Evolutionary conservation across 1,140 invertebrate genomes (phyloP), one percentile per base, ranked within the genome.

Genomic region (Antheraea mylitta): DNA sequence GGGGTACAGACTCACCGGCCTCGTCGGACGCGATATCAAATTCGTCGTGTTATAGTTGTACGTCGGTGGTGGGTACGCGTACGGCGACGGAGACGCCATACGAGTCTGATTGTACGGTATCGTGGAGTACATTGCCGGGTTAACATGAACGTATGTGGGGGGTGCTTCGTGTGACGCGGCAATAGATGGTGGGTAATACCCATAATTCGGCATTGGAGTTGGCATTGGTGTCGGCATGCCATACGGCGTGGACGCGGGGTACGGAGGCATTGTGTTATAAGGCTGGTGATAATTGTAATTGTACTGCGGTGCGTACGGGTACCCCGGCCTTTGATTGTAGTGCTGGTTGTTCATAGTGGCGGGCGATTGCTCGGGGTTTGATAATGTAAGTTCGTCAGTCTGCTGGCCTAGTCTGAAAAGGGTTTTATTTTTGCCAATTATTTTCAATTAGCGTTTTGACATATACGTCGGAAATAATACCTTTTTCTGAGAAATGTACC

Each of bases 11-110:
- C 42, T 73, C 19, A 66, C 67, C 3, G 85, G 88, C 42, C 80
- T 78, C 0, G 86, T 73, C 0, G 88, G 86, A 58, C 89, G 68
- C 0, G 88, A 77, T 72, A 90, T 87, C 80, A 90, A 82, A 62
- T 90, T 90, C 1, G 88, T 92, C 8, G 88, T 89, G 48, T 73
- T 89, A 65, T 89, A 91, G 42, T 89, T 90, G 68, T 90, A 91
- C 7, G 78, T 11, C 6, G 82, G 64, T 9, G 80, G 73, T 0
- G 72, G 82, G 68, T 89, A 87, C 4, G 74, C 68, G 65, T 88
- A 88, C 0, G 87, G 79, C 0, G 81, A 48, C 0, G 89, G 87
- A 0, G 81, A 65, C 0, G 87, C 81, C 82, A 90, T 82, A 64
- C 87, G 72, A 7, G 89, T 90, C 71, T 89, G 89, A 22, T 71